phyloP scores from a whole-genome alignment of 1,140 invertebrate species.

The Saccostrea echinata region DNA sequence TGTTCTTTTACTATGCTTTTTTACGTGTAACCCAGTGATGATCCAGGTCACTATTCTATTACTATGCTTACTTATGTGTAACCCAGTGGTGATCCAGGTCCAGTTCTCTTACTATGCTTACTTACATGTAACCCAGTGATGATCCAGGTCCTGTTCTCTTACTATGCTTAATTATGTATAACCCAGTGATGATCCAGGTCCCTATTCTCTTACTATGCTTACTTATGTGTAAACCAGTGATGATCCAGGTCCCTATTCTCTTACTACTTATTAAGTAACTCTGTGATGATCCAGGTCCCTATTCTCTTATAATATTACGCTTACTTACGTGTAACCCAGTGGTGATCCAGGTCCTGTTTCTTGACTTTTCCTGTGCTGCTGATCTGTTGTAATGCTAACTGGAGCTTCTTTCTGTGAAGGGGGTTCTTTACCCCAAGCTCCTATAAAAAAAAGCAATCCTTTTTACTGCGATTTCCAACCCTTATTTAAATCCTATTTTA shows the following conservation, averaged over 20 bases:
- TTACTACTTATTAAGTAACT: too few species aligned
- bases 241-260: neutral
- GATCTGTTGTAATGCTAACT: conserved; percentile 86
- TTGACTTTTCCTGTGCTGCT: conserved; percentile 33
- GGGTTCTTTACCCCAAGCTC: conserved; percentile 84
- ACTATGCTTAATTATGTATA: conserved; percentile 16
- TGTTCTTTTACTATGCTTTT: too few species aligned
- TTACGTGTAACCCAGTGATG: conserved; percentile 26
- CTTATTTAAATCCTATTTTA: too few species aligned
- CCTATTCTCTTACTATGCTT: too few species aligned
- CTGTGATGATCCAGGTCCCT: neutral
- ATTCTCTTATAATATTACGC: too few species aligned
- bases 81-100: neutral
- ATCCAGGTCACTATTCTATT: neutral
- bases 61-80: neutral
- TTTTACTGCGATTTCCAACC: too few species aligned
- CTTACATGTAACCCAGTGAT: conserved; percentile 74
- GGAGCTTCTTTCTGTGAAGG: conserved; percentile 95
- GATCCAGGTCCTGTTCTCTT: conserved; percentile 75
- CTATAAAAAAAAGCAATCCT: conserved; percentile 70
- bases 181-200: neutral
- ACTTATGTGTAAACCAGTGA: neutral
- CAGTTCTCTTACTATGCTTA: neutral
- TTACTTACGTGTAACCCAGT: conserved; percentile 72
- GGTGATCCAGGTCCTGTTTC: conserved; percentile 74